Evolutionary conservation across 2,888 invertebrate species (phyloP).

Genomic region (Sesamia inferens): DNA sequence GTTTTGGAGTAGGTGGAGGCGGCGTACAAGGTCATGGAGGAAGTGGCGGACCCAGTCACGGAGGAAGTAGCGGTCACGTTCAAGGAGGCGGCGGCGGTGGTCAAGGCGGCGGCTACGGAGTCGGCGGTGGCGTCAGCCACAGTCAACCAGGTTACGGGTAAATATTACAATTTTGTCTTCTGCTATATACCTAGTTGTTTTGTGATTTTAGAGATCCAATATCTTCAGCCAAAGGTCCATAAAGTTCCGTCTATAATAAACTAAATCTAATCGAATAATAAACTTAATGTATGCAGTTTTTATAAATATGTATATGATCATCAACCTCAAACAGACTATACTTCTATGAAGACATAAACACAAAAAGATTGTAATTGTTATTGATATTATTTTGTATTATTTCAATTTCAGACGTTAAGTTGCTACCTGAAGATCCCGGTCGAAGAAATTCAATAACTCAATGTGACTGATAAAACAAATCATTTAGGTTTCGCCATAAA

Average conservation of each 20-base stretch:
- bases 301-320: too few relatives aligned
- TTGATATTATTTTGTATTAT: conserved; percentile 43
- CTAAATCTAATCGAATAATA: too few relatives aligned
- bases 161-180: conserved; percentile 2
- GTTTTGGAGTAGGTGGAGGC: conserved; percentile 15
- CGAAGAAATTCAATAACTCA: conserved; percentile 63
- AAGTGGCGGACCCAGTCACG: neutral
- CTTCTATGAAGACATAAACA: neutral
- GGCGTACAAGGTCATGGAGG: neutral
- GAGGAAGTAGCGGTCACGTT: conserved; percentile 6
- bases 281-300: too few relatives aligned
- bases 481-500: conserved; percentile 67
- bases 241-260: too few relatives aligned
- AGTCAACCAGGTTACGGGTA: conserved; percentile 11
- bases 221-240: neutral
- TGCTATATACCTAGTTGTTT: too few relatives aligned
- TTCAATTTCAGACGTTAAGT: conserved; percentile 74
- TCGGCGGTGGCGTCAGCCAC: neutral
- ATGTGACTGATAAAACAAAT: conserved; percentile 77
- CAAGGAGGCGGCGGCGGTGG: conserved; percentile 60
- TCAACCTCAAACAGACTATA: too few relatives aligned
- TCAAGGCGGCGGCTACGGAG: neutral
- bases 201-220: neutral
- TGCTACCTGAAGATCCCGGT: conserved; percentile 2
- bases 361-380: neutral